These are phyloP conservation scores for Pseudocheirus occidentalis DNA, from an alignment of 2,797 vertebrate species.

Conservation along the genomic window DNA sequence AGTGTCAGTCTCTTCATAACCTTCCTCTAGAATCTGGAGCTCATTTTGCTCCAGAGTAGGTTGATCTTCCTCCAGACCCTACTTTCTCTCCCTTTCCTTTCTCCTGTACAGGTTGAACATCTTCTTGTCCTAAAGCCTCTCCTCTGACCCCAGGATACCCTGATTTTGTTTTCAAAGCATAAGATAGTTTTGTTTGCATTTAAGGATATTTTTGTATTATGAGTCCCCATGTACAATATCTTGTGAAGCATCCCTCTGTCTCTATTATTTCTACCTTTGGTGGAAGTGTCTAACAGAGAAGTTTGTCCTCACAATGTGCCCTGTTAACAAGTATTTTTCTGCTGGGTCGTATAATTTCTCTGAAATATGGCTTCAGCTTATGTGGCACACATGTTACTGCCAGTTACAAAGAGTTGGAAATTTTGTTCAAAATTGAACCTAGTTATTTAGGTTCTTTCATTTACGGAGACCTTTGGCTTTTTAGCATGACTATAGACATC, in stretches of 20 bases:
- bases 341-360: neutral
- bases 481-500: neutral
- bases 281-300: constrained; percentile 33
- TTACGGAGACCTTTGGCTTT: constrained; percentile 48
- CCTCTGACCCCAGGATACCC: neutral
- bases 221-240: neutral
- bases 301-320: constrained; percentile 19
- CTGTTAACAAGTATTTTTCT: constrained; percentile 17
- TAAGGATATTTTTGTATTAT: constrained; percentile 20
- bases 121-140: neutral
- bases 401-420: neutral
- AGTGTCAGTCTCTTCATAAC: neutral
- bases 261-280: constrained; percentile 2
- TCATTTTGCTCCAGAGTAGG: neutral
- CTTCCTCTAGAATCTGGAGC: neutral
- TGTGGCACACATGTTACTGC: constrained; percentile 1
- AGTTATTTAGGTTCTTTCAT: constrained; percentile 16
- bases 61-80: neutral
- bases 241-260: neutral
- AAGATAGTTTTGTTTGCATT: neutral
- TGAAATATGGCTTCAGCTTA: neutral
- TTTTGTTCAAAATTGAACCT: constrained; percentile 26
- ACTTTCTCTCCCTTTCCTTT: neutral
- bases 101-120: neutral
- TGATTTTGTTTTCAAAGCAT: constrained; percentile 2